phyloP scores from a whole-genome alignment of 53 echinoderm and acorn worm genomes.

The Zoroaster sp. region DNA sequence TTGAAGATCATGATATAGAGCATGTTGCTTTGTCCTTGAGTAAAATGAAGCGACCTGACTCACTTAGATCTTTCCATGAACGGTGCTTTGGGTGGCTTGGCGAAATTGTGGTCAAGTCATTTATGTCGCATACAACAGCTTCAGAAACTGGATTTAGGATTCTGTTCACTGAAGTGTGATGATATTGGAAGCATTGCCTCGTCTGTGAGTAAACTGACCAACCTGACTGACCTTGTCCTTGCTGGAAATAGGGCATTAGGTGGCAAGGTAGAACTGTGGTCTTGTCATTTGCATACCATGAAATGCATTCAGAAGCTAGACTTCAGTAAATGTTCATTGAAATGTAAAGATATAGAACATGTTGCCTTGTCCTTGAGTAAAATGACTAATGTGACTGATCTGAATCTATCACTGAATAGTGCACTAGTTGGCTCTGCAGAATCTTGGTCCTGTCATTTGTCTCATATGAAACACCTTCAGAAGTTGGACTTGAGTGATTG shows the following conservation, averaged over 20 bases:
- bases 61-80: neutral
- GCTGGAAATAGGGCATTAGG: neutral
- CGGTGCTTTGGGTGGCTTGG: neutral
- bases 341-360: neutral
- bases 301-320: neutral
- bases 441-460: neutral
- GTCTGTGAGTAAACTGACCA: neutral
- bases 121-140: neutral
- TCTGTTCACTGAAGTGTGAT: neutral
- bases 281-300: neutral
- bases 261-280: neutral
- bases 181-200: neutral
- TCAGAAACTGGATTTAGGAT: neutral
- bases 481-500: neutral
- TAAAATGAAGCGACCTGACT: neutral
- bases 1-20: neutral
- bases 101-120: neutral
- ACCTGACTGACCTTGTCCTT: neutral
- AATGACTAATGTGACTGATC: neutral
- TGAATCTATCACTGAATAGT: neutral
- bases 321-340: neutral
- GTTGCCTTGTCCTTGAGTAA: neutral
- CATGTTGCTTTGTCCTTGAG: neutral
- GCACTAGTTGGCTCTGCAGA: neutral
- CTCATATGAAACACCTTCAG: neutral